Base-by-base conservation (phyloP, 2,797 vertebrate species). In the Enteromius trimaculatus region DNA sequence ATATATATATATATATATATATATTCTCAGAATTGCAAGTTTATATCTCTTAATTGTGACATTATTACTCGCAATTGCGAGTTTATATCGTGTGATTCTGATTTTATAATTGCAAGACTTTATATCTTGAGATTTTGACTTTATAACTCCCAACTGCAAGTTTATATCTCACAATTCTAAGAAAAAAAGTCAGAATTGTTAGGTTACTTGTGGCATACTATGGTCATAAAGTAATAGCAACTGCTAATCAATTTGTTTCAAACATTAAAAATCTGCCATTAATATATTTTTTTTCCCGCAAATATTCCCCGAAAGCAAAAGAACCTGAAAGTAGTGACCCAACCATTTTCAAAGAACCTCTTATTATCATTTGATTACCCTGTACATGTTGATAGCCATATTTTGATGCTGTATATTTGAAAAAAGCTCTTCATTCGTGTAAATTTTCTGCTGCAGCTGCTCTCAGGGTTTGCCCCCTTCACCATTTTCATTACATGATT, bases 401-500 rank as follows among this genome's bases (percentile, higher is more conserved):
- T 80, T 83, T 29, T 77, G 58, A n/a, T 81, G 53, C 39, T 37
- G 23, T 71, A 42, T 81, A 70, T 75, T 21, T 51, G 62, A 72
- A 76, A 76, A 55, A 64, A 76, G 34, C 76, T 85, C 68, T 79
- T 83, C 44, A 53, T 83, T 85, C 44, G 11, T 78, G 77, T 81
- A 60, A 23, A 79, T 86, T 81, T 84, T 26, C 64, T 69, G 34
- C 37, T 68, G 65, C 72, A 44, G 19, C 6, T 64, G 29, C 55
- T 64, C 47, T 44, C 51, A 51, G 44, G 19, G 60, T 62, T 71
- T 79, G 42, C 26, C 82, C 49, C 49, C 37, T 75, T 65, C 26
- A 76, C 77, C 62, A 80, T 83, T 80, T 44, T 71, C 81, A 84
- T 83, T 77, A 86, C 82, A 87, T 62, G 66, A 85, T 87, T 87